Percentiles rank a stretch among this genome's conserved stretches.
Evolutionary conservation across 1,140 invertebrate genomes (phyloP).

Genomic region (Kradibia gibbosae): DNA sequence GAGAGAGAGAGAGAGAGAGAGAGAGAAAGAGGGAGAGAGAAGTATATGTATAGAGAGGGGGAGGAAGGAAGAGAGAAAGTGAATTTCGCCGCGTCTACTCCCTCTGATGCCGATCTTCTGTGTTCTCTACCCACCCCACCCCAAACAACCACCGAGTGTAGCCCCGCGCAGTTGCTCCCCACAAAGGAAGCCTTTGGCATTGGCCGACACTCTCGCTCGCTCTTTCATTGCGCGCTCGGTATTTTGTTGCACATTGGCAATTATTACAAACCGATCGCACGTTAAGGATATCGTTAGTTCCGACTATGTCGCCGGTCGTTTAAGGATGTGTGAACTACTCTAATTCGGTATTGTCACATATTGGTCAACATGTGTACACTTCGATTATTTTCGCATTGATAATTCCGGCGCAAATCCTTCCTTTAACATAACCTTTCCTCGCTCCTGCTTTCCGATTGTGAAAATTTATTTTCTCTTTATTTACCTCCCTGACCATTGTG

Average conservation of each 20-base stretch:
- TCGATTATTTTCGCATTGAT: neutral
- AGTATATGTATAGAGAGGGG: no score
- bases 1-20: no score
- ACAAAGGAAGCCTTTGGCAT: no score
- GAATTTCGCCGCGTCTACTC: slow-evolving; percentile 49
- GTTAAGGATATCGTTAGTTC: slow-evolving; percentile 66
- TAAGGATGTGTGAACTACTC: slow-evolving; percentile 19
- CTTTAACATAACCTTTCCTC: neutral
- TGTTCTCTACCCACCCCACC: neutral
- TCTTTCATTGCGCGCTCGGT: neutral
- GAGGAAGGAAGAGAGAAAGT: no score
- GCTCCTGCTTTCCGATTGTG: no score
- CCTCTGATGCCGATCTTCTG: slow-evolving; percentile 39
- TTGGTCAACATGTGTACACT: slow-evolving; percentile 14
- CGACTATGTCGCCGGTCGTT: neutral
- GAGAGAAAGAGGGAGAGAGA: no score
- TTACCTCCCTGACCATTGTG: no score
- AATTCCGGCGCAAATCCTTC: slow-evolving; percentile 20
- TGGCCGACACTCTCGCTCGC: no score
- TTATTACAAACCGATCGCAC: slow-evolving; percentile 67
- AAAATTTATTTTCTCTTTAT: no score
- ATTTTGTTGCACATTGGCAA: slow-evolving; percentile 51
- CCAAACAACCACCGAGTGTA: neutral
- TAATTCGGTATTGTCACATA: neutral
- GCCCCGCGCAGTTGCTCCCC: neutral